Base-by-base conservation (phyloP, 2,797 vertebrate genomes). In the Tolypeutes matacus region DNA sequence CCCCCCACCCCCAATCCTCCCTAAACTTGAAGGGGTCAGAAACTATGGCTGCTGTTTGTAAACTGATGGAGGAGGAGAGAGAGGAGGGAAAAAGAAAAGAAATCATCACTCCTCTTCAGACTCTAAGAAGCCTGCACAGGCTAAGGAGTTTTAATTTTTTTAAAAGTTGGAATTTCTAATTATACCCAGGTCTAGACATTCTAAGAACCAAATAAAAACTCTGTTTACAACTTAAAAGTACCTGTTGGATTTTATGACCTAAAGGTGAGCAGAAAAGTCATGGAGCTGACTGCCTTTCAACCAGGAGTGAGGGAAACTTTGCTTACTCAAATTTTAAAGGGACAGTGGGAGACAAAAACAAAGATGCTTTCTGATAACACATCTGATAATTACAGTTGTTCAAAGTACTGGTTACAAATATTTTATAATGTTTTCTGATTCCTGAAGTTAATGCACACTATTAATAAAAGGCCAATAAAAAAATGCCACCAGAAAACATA, bases 381-480 rank as follows among this genome's bases (percentile, higher is more conserved):
- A 77, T 49, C 49, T 65, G 25, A 87, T 46, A 46, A 92, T 93
- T 95, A 34, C 93, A n/a, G 49, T 76, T 91, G 70, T 65, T 76
- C 34, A 82, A 39, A 67, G 60, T 53, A 91, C 31, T 56, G 14
- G 20, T 82, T 78, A 95, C 10, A 95, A 6, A 91, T 13, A 82
- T 60, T 77, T 93, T 77, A 86, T 4, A 86, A 34, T 18, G 76
- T 92, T 92, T 95, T 93, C 23, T 76, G 65, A 92, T 34, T 73
- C 67, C 91, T 88, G 25, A 86, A 56, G 89, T 27, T 76, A 69
- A 51, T 60, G 15, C 53, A 80, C 86, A 86, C 70, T 75, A 87
- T 67, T 76, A 56, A 56, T 56, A 56, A 78, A 94, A 94, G 23
- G 49, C 39, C 72, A 95, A 95, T 39, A 53, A 86, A 87, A 87